These are phyloP conservation scores for Erethizon dorsatum DNA, from an alignment of 2,797 vertebrate species.

Conservation along the genomic window DNA sequence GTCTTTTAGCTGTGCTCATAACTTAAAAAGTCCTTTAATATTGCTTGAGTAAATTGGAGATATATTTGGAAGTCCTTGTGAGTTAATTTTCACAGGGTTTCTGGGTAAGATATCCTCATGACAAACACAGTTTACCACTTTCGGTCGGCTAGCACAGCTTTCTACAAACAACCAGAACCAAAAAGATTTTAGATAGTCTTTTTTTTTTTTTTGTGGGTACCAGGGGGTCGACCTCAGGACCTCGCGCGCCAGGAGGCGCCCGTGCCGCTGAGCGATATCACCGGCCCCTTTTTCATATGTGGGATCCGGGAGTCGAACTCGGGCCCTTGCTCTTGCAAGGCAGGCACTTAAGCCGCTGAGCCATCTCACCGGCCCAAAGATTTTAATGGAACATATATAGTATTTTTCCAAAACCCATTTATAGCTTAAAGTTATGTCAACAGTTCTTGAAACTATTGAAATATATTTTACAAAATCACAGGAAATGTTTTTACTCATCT, in stretches of 20 bases:
- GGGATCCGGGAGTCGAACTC: too few relatives aligned
- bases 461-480: constrained; percentile 7
- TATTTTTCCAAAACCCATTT: constrained; percentile 10
- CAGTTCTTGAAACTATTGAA: constrained; percentile 36
- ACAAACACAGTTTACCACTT: constrained; percentile 27
- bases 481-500: constrained; percentile 8
- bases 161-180: constrained; percentile 5
- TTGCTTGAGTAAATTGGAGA: constrained; percentile 33
- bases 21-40: constrained; percentile 53
- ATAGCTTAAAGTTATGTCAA: constrained; percentile 26
- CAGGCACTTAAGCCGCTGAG: too few relatives aligned
- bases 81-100: constrained; percentile 61
- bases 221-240: too few relatives aligned
- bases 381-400: background rate
- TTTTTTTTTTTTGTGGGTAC: too few relatives aligned
- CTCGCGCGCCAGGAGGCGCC: too few relatives aligned
- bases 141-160: background rate
- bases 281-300: too few relatives aligned
- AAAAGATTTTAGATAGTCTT: background rate
- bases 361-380: too few relatives aligned
- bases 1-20: background rate
- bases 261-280: too few relatives aligned
- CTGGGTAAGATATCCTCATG: constrained; percentile 46
- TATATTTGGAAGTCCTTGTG: constrained; percentile 34
- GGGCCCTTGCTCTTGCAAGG: too few relatives aligned